Percentiles rank a stretch among this genome's conserved stretches.
phyloP scores from a whole-genome alignment of 2,113 vertebrate species.

The Agapornis roseicollis region DNA sequence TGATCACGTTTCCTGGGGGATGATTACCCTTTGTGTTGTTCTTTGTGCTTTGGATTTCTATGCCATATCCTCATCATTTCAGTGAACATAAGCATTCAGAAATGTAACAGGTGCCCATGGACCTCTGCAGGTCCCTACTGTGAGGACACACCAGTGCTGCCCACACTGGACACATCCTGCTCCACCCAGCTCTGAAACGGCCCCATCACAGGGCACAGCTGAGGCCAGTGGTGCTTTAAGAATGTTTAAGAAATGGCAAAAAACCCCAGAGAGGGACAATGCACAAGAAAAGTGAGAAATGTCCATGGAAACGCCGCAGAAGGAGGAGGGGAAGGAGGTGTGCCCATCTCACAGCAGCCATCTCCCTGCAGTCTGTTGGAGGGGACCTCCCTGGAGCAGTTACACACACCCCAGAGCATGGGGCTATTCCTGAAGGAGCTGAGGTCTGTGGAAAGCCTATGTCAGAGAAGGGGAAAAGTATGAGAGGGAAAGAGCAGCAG shows the following conservation, averaged over 20 bases:
- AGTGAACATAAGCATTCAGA: background rate
- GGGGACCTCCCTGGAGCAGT: background rate
- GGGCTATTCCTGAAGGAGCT: background rate
- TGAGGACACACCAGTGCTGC: background rate
- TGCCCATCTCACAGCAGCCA: fast-evolving
- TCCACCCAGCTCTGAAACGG: fast-evolving
- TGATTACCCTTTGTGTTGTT: fast-evolving
- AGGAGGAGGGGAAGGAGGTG: background rate
- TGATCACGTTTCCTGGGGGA: fast-evolving
- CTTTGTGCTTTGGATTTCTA: background rate
- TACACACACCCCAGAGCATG: fast-evolving
- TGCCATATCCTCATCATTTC: fast-evolving
- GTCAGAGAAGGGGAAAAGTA: fast-evolving
- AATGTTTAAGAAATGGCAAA: background rate
- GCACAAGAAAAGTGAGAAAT: background rate
- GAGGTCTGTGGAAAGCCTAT: background rate
- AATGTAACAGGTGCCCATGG: background rate
- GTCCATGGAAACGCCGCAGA: fast-evolving
- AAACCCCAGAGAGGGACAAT: background rate
- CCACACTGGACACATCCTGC: fast-evolving
- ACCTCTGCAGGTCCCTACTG: background rate
- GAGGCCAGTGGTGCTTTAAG: background rate
- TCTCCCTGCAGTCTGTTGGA: fast-evolving
- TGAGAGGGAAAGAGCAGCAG: background rate
- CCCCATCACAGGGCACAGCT: background rate